Conservation (phyloP, 2,797 vertebrate species). For the Coregonus sp. region DNA sequence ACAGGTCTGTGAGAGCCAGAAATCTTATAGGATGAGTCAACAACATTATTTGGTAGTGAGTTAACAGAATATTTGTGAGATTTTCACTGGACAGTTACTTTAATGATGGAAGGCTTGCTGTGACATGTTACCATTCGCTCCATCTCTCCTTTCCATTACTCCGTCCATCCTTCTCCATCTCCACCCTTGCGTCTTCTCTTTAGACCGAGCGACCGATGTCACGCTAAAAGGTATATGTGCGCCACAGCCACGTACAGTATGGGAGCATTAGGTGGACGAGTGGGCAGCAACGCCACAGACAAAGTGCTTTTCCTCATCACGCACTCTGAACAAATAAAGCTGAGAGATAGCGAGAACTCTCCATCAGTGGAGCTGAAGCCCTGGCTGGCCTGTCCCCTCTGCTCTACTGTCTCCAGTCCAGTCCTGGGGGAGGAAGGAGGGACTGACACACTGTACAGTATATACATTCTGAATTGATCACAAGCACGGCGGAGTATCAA, state of each 20-base stretch:
- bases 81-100: too few relatives aligned
- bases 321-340: slow-evolving; percentile 25
- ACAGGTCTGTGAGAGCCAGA: too few relatives aligned
- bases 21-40: too few relatives aligned
- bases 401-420: too few relatives aligned
- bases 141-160: background rate
- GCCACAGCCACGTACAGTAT: background rate
- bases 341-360: slow-evolving; percentile 21
- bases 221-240: slow-evolving; percentile 41
- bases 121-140: background rate
- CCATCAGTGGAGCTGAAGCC: background rate
- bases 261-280: slow-evolving; percentile 46
- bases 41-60: background rate
- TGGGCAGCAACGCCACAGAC: slow-evolving; percentile 38
- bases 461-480: background rate
- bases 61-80: background rate
- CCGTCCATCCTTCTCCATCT: background rate
- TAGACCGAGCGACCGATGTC: slow-evolving; percentile 34
- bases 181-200: slow-evolving; percentile 19
- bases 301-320: slow-evolving; percentile 54
- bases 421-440: too few relatives aligned
- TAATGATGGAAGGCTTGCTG: background rate
- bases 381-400: background rate
- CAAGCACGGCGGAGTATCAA: background rate
- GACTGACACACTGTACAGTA: background rate